Evolutionary conservation across 2,113 vertebrate species (phyloP).

Genomic region (Melospiza georgiana): DNA sequence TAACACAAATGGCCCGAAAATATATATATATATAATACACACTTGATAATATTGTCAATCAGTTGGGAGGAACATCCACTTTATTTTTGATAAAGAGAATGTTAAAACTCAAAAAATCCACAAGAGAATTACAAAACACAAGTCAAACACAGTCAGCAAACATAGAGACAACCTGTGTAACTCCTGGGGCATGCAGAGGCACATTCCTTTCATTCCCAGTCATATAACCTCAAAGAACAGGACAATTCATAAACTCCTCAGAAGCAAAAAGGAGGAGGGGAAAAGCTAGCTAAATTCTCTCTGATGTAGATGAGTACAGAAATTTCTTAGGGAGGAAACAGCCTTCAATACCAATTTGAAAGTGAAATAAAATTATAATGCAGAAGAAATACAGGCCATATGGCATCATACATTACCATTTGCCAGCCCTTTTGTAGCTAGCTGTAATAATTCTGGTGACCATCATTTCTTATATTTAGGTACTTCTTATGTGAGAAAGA

Average conservation of each 20-base stretch:
- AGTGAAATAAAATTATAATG: not conserved
- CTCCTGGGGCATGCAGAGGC: not conserved
- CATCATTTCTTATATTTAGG: not conserved
- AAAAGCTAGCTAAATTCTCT: not conserved
- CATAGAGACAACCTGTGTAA: not conserved
- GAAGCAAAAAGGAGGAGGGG: not conserved
- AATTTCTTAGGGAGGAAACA: not conserved
- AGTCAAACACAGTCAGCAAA: not conserved
- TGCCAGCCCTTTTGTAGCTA: not conserved
- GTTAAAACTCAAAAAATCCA: not conserved
- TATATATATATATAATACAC: not conserved
- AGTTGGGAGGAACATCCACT: accelerated
- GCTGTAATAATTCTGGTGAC: not conserved
- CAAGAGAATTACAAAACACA: not conserved
- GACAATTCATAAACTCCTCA: not conserved
- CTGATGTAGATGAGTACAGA: not conserved
- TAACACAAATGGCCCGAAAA: not conserved
- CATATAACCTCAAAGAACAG: not conserved
- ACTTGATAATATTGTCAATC: not conserved
- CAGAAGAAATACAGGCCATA: not conserved
- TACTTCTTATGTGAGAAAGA: not conserved
- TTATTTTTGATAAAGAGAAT: not conserved
- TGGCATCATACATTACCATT: not conserved
- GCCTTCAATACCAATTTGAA: not conserved
- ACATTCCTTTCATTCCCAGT: not conserved